Evolutionary conservation across 2,113 vertebrate genomes (phyloP).

Genomic region (Lasiurus borealis): DNA sequence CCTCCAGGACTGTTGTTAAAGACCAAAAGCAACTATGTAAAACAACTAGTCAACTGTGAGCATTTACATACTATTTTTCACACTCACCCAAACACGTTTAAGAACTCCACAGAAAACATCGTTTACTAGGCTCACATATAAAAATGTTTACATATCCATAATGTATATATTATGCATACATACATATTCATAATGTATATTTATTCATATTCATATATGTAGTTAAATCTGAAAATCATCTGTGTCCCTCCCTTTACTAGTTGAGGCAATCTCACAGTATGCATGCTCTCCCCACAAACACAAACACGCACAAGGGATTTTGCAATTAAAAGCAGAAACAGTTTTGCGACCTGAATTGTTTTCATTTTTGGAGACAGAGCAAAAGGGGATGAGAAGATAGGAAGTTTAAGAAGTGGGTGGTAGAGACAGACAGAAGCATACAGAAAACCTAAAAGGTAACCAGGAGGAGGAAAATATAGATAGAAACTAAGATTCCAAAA

Average conservation of each 20-base stretch:
- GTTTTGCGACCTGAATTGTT: conserved; percentile 2
- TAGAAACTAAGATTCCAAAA: not conserved
- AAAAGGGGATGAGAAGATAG: not conserved
- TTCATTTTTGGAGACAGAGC: not conserved
- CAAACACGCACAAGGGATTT: not conserved
- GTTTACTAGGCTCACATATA: not conserved
- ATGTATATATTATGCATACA: not conserved
- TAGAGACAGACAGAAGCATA: not conserved
- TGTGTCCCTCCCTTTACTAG: not conserved
- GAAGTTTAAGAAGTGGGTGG: not conserved
- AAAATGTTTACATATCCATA: not conserved
- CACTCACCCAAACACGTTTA: not conserved
- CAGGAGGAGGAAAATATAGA: not conserved
- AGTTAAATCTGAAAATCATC: not conserved
- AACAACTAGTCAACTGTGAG: not conserved
- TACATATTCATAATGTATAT: no score
- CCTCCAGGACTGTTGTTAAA: not conserved
- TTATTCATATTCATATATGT: not conserved
- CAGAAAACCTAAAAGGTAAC: not conserved
- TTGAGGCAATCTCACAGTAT: not conserved
- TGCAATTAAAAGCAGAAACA: conserved; percentile 28
- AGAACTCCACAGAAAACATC: not conserved
- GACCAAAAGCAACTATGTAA: not conserved
- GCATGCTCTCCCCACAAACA: not conserved
- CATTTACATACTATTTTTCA: not conserved